A percentile compares a stretch with the other conserved stretches of the same genome.
phyloP scores from a whole-genome alignment of 2,797 vertebrate genomes.

The Xenops minutus region DNA sequence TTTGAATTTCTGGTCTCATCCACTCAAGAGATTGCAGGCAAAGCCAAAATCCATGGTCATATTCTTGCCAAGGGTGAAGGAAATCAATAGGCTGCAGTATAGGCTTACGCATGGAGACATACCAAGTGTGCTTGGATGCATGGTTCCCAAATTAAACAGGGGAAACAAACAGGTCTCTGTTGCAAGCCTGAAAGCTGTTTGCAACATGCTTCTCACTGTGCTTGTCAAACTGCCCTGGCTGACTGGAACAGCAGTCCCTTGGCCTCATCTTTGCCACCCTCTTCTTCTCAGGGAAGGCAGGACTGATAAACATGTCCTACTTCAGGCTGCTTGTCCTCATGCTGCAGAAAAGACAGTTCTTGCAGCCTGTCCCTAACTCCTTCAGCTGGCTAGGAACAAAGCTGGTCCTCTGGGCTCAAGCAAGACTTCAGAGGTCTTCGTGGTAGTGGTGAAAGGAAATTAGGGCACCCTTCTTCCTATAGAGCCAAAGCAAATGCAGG shows the following conservation, averaged over 20 bases:
- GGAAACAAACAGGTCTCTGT: conserved; percentile 53
- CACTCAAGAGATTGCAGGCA: conserved; percentile 40
- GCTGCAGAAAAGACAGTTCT: background rate
- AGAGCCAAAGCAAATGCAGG: background rate
- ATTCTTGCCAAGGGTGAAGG: conserved; percentile 41
- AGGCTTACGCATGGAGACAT: conserved; percentile 3
- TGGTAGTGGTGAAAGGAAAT: background rate
- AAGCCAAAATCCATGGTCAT: conserved; percentile 33
- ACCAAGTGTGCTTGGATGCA: conserved; percentile 46
- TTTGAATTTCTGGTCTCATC: conserved; percentile 45
- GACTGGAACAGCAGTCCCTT: background rate
- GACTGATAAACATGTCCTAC: background rate
- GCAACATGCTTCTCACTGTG: background rate
- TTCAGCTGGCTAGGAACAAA: background rate
- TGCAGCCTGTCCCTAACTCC: background rate
- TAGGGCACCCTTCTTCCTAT: background rate
- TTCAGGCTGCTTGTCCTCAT: background rate
- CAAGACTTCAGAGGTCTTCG: background rate
- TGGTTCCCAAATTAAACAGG: conserved; percentile 55
- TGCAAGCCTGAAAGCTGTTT: conserved; percentile 36
- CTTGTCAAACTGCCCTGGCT: conserved; percentile 10
- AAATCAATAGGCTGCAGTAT: conserved; percentile 52
- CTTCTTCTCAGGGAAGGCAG: background rate
- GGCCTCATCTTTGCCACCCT: background rate
- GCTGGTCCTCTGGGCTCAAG: background rate